Evolutionary conservation across 2,113 vertebrate species (phyloP), one percentile per base, ranked within the genome.

Genomic region (Ranitomeya variabilis): DNA sequence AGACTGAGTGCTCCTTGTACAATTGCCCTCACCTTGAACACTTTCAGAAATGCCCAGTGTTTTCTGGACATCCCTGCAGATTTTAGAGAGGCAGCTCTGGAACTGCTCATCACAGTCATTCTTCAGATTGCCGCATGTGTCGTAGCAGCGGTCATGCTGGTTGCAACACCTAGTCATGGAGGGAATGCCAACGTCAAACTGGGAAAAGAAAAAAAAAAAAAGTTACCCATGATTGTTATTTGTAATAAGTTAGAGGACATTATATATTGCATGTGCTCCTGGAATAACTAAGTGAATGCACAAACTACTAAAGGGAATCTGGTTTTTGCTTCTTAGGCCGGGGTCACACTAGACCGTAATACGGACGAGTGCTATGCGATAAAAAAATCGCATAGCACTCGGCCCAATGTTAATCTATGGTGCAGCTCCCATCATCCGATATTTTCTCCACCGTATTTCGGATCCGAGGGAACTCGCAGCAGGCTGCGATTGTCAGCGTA

Each of bases 161-260:
- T 99, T 99, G 92, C 98, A 99, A 92, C 98, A 99, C 92, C 94
- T 97, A 1, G 97, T 99, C 96, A 99, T 97, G 7, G 97, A 97
- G 0, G 98, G 98, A 91, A 99, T 98, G n/a, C 98, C 98, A 0
- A 99, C 92, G 92, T 99, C 97, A 90, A 99, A 97, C 98, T 99
- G 94, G 8, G 37, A 15, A 16, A 71, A 80, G 12, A 82, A 23
- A 71, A n/a, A 1, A 54, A 64, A 69, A 69, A 12, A 69, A 69
- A 3, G n/a, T 67, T 11, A 67, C 8, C 7, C 23, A 6, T 26
- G 67, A 69, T 4, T 3, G 12, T 10, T 4, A 26, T 26, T 3
- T 69, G 37, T 31, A 31, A 31, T 31, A 31, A 2, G 26, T 1
- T 31, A 31, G 26, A 1, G 26, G 26, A 31, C 26, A 45, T 45